Percentiles rank a stretch among this genome's conserved stretches.
phyloP scores from a whole-genome alignment of 2,888 invertebrate species.

The Chydorus sphaericus region DNA sequence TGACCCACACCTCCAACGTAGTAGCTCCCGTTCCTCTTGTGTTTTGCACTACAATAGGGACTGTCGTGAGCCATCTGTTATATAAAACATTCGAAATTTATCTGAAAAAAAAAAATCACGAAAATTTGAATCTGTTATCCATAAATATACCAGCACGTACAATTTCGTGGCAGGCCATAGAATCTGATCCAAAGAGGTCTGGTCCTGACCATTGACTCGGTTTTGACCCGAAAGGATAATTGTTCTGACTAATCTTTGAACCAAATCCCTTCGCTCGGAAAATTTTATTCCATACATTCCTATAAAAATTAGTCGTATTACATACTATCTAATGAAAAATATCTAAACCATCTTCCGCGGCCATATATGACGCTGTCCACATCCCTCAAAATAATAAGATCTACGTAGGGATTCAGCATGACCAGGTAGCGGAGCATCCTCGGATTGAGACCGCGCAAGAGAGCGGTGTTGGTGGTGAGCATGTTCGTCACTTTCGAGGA shows the following conservation, averaged over 20 bases:
- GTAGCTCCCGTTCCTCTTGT: neutral
- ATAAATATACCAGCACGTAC: neutral
- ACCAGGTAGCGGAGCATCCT: constrained; percentile 18
- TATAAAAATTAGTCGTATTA: neutral
- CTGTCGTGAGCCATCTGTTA: neutral
- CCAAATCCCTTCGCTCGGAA: neutral
- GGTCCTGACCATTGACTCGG: neutral
- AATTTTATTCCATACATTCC: constrained; percentile 4
- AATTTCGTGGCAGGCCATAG: neutral
- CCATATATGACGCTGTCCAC: constrained; percentile 18
- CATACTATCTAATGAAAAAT: no score
- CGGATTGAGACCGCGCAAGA: constrained; percentile 1
- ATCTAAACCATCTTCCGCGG: constrained; percentile 18
- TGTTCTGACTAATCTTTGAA: neutral
- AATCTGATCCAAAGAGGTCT: neutral
- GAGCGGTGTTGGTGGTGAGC: neutral
- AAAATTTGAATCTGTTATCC: no score
- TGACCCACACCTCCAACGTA: neutral
- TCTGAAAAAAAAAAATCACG: no score
- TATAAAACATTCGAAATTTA: no score
- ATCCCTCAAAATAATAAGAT: constrained; percentile 18
- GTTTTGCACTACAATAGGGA: neutral
- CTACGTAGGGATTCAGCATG: constrained; percentile 19
- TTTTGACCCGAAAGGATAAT: neutral
- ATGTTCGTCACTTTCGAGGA: neutral